Evolutionary conservation across 2,113 vertebrate species (phyloP).

Genomic region (Podilymbus podiceps): DNA sequence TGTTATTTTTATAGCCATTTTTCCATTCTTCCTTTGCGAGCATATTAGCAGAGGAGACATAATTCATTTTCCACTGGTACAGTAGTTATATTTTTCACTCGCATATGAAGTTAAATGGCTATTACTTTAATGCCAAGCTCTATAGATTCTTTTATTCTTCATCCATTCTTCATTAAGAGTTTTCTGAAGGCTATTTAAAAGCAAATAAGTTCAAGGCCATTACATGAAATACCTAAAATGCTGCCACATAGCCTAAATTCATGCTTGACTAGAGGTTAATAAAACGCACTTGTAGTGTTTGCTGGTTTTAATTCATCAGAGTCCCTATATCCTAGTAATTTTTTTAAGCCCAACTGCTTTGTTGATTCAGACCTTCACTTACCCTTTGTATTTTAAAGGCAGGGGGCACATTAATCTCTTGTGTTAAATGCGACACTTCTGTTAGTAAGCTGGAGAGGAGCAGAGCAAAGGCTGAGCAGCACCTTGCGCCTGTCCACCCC

Average conservation of each 20-base stretch:
- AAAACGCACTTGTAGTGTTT: not conserved
- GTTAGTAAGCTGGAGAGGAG: not conserved
- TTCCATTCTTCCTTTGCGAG: not conserved
- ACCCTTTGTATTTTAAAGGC: not conserved
- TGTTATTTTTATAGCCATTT: slow-evolving; percentile 1
- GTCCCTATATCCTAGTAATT: not conserved
- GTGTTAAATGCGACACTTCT: not conserved
- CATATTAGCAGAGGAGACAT: not conserved
- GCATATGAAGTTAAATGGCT: not conserved
- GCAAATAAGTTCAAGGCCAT: not conserved
- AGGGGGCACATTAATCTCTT: not conserved
- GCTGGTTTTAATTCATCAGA: not conserved
- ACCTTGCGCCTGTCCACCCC: not conserved
- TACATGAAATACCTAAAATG: not conserved
- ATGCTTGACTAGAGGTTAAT: not conserved
- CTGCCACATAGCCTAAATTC: not conserved
- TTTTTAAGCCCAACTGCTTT: not conserved
- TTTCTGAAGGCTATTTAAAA: not conserved
- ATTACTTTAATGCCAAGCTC: not conserved
- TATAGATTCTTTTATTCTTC: not conserved
- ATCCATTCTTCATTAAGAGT: not conserved
- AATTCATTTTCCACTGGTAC: not conserved
- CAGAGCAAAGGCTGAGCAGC: not conserved
- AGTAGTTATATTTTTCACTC: not conserved
- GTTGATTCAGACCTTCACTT: not conserved